Conservation (phyloP, 1,140 invertebrate species). For the Asobara japonica region DNA sequence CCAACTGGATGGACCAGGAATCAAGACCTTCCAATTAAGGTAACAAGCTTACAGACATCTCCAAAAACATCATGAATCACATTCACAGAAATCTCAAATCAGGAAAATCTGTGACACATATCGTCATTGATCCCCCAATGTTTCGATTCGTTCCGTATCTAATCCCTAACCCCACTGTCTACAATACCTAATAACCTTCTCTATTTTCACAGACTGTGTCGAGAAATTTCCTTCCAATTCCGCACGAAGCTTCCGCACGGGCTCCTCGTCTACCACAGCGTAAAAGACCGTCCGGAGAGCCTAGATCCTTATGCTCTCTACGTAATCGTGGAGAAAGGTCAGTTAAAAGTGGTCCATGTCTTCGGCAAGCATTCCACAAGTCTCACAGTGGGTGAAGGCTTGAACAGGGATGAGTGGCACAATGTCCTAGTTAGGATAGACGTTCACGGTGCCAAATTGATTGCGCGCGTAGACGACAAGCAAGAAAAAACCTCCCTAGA, state of each 20-base stretch:
- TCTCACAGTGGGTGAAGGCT: conserved; percentile 84
- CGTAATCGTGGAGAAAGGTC: conserved; percentile 88
- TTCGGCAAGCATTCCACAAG: conserved; percentile 87
- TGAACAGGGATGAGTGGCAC: conserved; percentile 92
- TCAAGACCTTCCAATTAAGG: conserved; percentile 87
- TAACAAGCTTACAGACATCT: conserved; percentile 56
- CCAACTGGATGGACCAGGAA: conserved; percentile 85
- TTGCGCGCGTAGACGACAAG: conserved; percentile 84
- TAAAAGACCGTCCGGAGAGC: conserved; percentile 80
- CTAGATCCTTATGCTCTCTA: conserved; percentile 86
- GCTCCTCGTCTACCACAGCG: conserved; percentile 87
- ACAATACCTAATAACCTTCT: neutral
- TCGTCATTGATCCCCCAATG: too few relatives aligned
- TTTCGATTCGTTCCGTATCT: too few relatives aligned
- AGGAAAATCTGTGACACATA: neutral
- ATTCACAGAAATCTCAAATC: conserved; percentile 7
- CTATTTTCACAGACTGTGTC: conserved; percentile 73
- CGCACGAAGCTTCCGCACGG: conserved; percentile 87
- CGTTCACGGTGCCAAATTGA: conserved; percentile 81
- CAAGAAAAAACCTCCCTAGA: conserved; percentile 81
- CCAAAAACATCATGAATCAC: neutral
- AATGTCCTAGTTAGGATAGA: conserved; percentile 85
- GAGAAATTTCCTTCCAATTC: conserved; percentile 89
- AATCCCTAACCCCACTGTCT: too few relatives aligned
- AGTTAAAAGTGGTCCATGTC: conserved; percentile 89